Evolutionary conservation across 2,797 vertebrate species (phyloP).

Genomic region (Myotis myotis): DNA sequence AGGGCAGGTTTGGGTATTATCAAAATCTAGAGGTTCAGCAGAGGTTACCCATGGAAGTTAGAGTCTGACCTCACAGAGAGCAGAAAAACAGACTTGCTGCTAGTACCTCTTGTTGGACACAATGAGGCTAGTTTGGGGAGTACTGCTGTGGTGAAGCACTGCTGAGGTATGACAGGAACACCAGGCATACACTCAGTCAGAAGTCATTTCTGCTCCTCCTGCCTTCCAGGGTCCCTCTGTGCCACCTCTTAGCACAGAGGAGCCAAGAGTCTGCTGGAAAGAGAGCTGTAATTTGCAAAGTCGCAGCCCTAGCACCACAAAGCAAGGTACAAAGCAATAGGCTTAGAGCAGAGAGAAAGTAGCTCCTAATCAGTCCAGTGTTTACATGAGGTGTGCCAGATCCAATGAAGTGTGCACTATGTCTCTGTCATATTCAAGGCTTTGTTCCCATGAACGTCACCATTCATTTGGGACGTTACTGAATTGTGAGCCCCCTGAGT

Average conservation of each 20-base stretch:
- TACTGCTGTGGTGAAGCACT: fast-evolving
- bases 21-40: not conserved
- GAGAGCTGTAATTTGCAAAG: not conserved
- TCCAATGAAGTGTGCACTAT: not conserved
- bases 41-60: not conserved
- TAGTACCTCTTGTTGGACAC: fast-evolving
- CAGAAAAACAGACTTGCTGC: not conserved
- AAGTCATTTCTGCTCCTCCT: not conserved
- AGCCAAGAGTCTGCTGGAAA: not conserved
- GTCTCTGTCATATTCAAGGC: not conserved
- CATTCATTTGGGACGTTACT: not conserved
- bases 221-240: not conserved
- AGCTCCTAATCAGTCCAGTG: not conserved
- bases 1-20: not conserved
- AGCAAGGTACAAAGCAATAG: not conserved
- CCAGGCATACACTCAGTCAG: no score
- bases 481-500: not conserved
- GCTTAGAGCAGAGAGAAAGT: not conserved
- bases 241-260: not conserved
- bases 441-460: not conserved
- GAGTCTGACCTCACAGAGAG: not conserved
- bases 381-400: not conserved
- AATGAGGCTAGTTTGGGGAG: not conserved
- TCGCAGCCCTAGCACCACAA: not conserved
- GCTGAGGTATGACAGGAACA: not conserved